Conservation (phyloP, 2,888 invertebrate species). For the Hemicrepidius hirtus region DNA sequence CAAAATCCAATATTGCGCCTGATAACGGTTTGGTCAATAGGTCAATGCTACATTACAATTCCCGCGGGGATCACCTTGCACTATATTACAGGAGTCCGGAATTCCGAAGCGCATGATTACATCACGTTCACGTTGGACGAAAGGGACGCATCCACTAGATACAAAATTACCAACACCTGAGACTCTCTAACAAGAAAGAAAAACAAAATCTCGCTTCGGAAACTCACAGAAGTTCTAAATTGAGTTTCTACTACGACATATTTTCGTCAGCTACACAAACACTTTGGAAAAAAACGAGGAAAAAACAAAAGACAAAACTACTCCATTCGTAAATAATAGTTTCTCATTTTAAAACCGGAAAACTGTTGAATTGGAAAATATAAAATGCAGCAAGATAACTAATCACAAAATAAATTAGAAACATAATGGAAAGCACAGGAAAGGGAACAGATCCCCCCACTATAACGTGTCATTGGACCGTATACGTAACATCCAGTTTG, state of each 20-base stretch:
- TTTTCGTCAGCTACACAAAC: conserved; percentile 22
- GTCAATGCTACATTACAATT: conserved; percentile 33
- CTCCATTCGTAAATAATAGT: conserved; percentile 11
- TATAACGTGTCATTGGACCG: too few species aligned
- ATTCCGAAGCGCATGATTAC: conserved; percentile 41
- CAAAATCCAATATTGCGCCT: conserved; percentile 20
- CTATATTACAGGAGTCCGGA: conserved; percentile 19
- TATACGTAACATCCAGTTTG: too few species aligned
- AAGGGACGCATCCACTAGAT: conserved; percentile 45
- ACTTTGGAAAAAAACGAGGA: too few species aligned
- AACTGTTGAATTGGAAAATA: too few species aligned
- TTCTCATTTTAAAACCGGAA: neutral
- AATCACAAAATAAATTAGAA: neutral
- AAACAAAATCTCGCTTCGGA: conserved; percentile 32
- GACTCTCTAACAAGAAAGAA: conserved; percentile 33
- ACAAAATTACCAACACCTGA: conserved; percentile 46
- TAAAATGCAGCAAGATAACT: neutral
- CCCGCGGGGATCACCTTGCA: conserved; percentile 16
- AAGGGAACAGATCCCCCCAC: too few species aligned
- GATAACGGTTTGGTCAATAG: conserved; percentile 36
- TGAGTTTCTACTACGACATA: conserved; percentile 32
- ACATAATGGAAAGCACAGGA: too few species aligned
- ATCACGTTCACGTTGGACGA: conserved; percentile 43
- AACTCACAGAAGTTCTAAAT: conserved; percentile 30
- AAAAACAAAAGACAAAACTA: conserved; percentile 18